These are phyloP conservation scores for Novumbra hubbsi DNA, from an alignment of 2,797 vertebrate genomes.

Conservation along the genomic window DNA sequence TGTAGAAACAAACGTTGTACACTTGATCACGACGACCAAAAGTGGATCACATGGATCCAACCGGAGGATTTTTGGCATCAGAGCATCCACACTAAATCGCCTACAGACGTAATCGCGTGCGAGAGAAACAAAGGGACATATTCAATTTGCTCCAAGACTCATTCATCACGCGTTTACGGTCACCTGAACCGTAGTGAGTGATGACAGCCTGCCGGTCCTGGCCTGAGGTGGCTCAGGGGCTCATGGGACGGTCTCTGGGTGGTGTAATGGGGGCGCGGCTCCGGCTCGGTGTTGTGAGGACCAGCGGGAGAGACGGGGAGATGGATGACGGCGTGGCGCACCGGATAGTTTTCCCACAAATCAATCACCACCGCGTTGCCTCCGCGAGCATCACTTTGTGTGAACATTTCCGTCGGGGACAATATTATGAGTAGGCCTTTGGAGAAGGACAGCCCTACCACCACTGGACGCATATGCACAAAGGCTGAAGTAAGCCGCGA, in stretches of 20 bases:
- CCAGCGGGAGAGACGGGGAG: conserved; percentile 58
- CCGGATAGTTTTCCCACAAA: conserved; percentile 35
- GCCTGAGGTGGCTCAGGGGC: conserved; percentile 61
- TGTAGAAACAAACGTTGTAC: neutral
- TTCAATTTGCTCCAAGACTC: conserved; percentile 65
- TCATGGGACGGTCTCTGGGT: conserved; percentile 43
- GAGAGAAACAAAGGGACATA: conserved; percentile 62
- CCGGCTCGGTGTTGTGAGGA: conserved; percentile 63
- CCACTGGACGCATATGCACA: conserved; percentile 7
- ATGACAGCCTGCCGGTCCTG: conserved; percentile 42
- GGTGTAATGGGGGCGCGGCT: conserved; percentile 45
- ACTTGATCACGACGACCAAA: neutral
- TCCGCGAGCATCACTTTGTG: neutral
- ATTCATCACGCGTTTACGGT: conserved; percentile 45
- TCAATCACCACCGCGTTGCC: neutral
- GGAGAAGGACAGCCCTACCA: neutral
- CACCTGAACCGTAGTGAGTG: conserved; percentile 58
- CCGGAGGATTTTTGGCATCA: neutral
- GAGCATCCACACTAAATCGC: neutral
- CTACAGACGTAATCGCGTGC: conserved; percentile 31
- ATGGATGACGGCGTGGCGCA: conserved; percentile 30
- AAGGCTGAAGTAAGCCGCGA: neutral
- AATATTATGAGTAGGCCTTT: neutral
- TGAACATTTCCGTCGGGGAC: neutral
- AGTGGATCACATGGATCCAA: neutral